Evolutionary conservation across 2,888 invertebrate genomes (phyloP), one percentile per base, ranked within the genome.

Genomic region (Pegoplata infirma): DNA sequence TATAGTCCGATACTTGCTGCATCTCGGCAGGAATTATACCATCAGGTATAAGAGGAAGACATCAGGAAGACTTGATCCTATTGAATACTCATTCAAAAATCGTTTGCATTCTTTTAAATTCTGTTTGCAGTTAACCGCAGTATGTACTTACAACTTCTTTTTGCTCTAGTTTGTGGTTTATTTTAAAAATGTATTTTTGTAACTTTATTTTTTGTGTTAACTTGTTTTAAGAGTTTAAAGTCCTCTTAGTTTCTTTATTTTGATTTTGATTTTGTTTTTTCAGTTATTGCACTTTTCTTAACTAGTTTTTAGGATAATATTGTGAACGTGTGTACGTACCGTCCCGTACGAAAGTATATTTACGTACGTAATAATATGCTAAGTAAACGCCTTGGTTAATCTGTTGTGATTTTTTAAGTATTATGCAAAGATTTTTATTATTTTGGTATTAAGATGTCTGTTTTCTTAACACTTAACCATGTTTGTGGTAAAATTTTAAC

Each of bases 211-310:
- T 32, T 23, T 10, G 61, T 49, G 7, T 51, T 8, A 55, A 75
- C 67, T 49, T 55, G 53, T 59, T 66, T 51, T 58, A n/a, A 51
- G 44, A 59, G 66, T 66, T 67, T 59, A 66, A 67, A 74, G 47
- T 53, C 32, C 53, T 8, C 73, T 66, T 36, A 7, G 32, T 55
- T 25, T 23, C 14, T 61, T 55, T 28, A 4, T 23, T 6, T 47
- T 17, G 25, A 25, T 23, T 10, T 61, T 55, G 19, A 4, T 23
- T 6, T 47, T 17, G 25, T 36, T 23, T 28, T 59, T 69, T 7
- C 17, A 23, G 21, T 59, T 73, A 32, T 55, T 68, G 36, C 58
- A 40, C 40, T 32, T 75, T 61, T 47, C 10, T 49, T 56, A 56
- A 68, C 75, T 56, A 16, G 63, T 68, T 64, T 64, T 49, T 14